Evolutionary conservation across 2,797 vertebrate species (phyloP).

Genomic region (Helarctos malayanus): DNA sequence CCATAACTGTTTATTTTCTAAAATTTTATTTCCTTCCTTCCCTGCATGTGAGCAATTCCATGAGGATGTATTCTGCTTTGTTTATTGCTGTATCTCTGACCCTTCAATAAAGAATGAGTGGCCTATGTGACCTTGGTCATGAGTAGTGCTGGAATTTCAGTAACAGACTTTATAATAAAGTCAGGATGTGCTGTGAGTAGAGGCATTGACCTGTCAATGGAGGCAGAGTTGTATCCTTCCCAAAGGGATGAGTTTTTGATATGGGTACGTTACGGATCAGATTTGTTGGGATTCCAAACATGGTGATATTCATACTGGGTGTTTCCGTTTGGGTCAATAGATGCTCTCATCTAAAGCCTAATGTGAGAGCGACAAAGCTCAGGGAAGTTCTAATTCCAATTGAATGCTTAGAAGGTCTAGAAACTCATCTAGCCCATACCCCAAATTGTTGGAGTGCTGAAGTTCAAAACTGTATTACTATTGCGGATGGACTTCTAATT

Average conservation of each 20-base stretch:
- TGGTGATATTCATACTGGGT: background rate
- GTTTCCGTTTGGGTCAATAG: background rate
- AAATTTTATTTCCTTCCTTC: background rate
- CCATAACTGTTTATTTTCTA: background rate
- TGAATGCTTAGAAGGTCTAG: background rate
- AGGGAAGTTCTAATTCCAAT: background rate
- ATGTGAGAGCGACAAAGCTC: background rate
- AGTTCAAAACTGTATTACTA: background rate
- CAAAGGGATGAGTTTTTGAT: background rate
- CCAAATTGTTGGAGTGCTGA: background rate
- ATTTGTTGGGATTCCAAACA: background rate
- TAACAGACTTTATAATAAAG: background rate
- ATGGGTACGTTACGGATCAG: background rate
- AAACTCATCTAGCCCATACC: background rate
- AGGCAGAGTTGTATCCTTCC: background rate
- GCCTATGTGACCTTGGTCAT: background rate
- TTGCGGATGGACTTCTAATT: background rate
- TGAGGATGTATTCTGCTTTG: background rate
- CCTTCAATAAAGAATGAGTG: background rate
- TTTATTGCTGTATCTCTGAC: background rate
- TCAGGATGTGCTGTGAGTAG: background rate
- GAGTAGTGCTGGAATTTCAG: background rate
- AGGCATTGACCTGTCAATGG: background rate
- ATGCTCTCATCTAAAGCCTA: background rate
- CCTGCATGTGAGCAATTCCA: background rate